Evolutionary conservation across 2,888 invertebrate genomes (phyloP).

Genomic region (Escarpia spicata): DNA sequence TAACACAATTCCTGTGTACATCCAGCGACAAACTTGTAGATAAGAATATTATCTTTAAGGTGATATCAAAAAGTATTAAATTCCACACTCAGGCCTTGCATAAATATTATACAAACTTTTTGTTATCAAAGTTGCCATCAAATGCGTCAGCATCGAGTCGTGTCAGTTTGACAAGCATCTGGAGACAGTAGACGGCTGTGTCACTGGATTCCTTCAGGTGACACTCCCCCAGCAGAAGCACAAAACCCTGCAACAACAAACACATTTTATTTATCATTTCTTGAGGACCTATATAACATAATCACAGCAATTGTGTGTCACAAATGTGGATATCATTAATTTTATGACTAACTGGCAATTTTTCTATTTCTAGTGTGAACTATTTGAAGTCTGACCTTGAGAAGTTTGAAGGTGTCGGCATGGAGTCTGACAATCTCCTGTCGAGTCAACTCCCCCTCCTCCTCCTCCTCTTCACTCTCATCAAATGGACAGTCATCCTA

Average conservation of each 20-base stretch:
- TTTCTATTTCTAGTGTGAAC: constrained; percentile 26
- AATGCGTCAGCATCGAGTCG: constrained; percentile 28
- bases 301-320: neutral
- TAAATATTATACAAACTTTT: neutral
- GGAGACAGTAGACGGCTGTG: neutral
- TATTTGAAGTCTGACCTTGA: constrained; percentile 36
- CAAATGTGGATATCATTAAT: no score
- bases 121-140: constrained; percentile 26
- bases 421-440: constrained; percentile 61
- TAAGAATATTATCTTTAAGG: no score
- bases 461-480: constrained; percentile 49
- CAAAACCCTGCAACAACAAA: neutral
- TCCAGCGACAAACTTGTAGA: no score
- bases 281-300: neutral
- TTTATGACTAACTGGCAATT: no score
- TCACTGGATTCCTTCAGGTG: constrained; percentile 10
- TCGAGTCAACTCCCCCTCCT: constrained; percentile 51
- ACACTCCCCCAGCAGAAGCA: neutral
- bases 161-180: neutral
- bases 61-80: no score
- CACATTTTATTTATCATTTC: neutral
- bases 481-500: constrained; percentile 33
- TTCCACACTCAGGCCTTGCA: neutral
- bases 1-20: no score
- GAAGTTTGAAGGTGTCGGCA: constrained; percentile 56